Evolutionary conservation across 53 echinoderm and acorn worm species (phyloP), one percentile per base, ranked within the genome.

Genomic region (Astropecten irregularis): DNA sequence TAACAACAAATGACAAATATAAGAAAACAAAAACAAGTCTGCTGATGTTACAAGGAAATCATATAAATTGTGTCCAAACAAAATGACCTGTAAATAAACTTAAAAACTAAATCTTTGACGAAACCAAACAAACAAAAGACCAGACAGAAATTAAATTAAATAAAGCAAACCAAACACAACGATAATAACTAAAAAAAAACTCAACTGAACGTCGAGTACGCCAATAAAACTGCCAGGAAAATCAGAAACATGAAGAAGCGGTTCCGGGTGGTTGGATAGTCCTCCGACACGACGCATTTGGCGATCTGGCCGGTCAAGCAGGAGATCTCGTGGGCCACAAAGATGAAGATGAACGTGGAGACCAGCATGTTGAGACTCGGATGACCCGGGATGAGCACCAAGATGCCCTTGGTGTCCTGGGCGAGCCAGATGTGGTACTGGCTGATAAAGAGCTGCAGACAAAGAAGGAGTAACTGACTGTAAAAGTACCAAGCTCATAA

Each of bases 401-500:
- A 76, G 60, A 92, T 83, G 40, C 90, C 90, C 11, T 87, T 91
- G 13, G 99, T 99, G 76, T 99, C 99, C 44, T 91, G 85, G 16
- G 94, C 99, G 28, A 99, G 77, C 94, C 94, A 99, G 50, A 99
- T 90, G 81, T 95, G 95, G 60, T 95, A 95, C 73, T 95, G 95
- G 14, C 90, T 86, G 56, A 95, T 93, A 38, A 95, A 95, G 0
- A 93, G 89, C 95, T 95, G 91, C 11, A 57, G 29, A 68, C 40
- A 36, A 29, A 65, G 20, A 22, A 3, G 28, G 18, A 20, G 51
- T 14, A 50, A 83, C n/a, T n/a, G n/a, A n/a, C n/a, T n/a, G n/a
- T 16, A 57, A 22, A 10, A 23, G 32, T 1, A 31, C 37, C 26
- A 15, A 34, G 18, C 25, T 15, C 9, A 71, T 11, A 16, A 70